phyloP scores from a whole-genome alignment of 1,140 invertebrate species.

The Pseudoatta argentina region DNA sequence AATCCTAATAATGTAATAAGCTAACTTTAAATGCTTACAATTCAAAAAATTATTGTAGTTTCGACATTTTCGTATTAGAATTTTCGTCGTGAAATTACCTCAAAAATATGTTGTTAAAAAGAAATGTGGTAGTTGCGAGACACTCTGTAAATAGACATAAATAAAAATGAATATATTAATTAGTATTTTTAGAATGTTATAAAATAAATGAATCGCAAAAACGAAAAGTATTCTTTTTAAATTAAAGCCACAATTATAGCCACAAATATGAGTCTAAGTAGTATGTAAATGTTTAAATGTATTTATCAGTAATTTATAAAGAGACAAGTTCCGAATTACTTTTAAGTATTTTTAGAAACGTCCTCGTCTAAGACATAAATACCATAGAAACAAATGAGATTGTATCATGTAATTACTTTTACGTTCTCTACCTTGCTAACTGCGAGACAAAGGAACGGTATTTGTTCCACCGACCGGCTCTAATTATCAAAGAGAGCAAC shows the following conservation, averaged over 20 bases:
- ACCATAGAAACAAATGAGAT: not conserved
- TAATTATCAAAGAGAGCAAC: slow-evolving; percentile 56
- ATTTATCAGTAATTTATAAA: not conserved
- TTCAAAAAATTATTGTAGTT: too few species aligned
- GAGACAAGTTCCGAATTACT: not conserved
- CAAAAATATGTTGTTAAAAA: too few species aligned
- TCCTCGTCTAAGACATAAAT: not conserved
- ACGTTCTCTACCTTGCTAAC: not conserved
- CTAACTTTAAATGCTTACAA: too few species aligned
- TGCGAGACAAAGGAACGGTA: not conserved
- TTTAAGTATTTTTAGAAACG: not conserved
- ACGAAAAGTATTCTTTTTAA: not conserved
- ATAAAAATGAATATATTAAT: not conserved
- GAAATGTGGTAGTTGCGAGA: too few species aligned
- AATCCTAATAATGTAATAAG: too few species aligned
- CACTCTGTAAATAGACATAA: not conserved
- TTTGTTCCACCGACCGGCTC: slow-evolving; percentile 37
- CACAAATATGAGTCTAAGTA: not conserved
- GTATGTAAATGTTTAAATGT: not conserved
- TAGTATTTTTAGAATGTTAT: not conserved
- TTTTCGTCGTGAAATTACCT: too few species aligned
- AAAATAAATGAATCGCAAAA: not conserved
- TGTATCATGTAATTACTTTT: slow-evolving; percentile 39
- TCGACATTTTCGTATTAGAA: too few species aligned
- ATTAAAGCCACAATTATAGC: not conserved